Evolutionary conservation across 2,113 vertebrate species (phyloP).

Genomic region (Acrocephalus arundinaceus): DNA sequence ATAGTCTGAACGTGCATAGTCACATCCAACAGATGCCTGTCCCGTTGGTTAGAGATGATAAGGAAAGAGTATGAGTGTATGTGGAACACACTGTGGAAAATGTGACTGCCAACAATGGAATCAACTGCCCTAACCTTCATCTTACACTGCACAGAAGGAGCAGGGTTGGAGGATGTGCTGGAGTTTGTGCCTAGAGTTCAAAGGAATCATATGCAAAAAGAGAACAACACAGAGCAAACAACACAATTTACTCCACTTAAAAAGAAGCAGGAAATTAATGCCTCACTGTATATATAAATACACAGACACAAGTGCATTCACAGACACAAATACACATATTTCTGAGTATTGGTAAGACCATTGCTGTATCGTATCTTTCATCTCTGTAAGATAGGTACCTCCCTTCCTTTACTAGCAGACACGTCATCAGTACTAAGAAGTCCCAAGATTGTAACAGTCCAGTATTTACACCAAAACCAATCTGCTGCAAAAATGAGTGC

Average conservation of each 20-base stretch:
- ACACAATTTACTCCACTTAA: background rate
- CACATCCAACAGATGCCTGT: background rate
- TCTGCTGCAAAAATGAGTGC: background rate
- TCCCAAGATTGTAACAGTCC: background rate
- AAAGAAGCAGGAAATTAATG: background rate
- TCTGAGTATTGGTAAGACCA: background rate
- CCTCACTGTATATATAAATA: background rate
- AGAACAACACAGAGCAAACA: background rate
- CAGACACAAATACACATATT: background rate
- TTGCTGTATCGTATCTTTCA: background rate
- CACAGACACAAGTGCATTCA: background rate
- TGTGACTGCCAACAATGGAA: background rate
- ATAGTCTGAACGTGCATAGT: background rate
- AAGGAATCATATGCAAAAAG: background rate
- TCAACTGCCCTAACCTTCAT: background rate
- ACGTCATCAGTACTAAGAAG: background rate
- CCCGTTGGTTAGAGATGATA: background rate
- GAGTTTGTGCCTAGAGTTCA: background rate
- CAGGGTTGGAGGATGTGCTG: background rate
- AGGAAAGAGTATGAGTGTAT: background rate
- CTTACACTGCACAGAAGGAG: background rate
- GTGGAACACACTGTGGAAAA: background rate
- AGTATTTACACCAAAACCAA: background rate
- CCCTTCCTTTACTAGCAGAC: background rate
- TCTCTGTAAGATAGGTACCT: background rate